Evolutionary conservation across 2,888 invertebrate species (phyloP).

Genomic region (Tenthredo notha): DNA sequence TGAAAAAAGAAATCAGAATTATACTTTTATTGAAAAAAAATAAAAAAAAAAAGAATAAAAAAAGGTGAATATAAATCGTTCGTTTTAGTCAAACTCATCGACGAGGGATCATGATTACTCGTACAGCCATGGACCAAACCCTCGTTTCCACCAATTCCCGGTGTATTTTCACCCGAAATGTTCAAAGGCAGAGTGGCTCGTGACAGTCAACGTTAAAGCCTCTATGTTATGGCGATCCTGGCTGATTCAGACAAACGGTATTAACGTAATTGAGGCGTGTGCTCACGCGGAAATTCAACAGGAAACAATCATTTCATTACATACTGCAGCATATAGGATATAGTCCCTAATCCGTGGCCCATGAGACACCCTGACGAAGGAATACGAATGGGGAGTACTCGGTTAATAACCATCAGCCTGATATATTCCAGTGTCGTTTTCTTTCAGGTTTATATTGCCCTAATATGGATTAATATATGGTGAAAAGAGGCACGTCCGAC

Average conservation of each 20-base stretch:
- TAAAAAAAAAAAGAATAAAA: not conserved
- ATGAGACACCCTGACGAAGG: constrained; percentile 9
- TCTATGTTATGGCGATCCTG: not conserved
- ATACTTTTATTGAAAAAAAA: not conserved
- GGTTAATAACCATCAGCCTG: constrained; percentile 27
- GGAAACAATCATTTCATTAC: constrained; percentile 50
- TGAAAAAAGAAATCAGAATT: not conserved
- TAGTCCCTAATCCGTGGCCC: constrained; percentile 19
- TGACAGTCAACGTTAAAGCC: constrained; percentile 29
- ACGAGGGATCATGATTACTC: not conserved
- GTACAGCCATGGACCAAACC: not conserved
- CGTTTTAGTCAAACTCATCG: not conserved
- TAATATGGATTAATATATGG: not conserved
- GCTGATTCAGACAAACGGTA: constrained; percentile 35
- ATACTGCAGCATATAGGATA: not conserved
- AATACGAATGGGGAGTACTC: not conserved
- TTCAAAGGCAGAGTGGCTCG: constrained; percentile 18
- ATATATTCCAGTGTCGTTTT: not conserved
- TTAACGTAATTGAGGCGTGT: constrained; percentile 43
- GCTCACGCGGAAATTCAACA: constrained; percentile 27
- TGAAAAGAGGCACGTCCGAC: constrained; percentile 15
- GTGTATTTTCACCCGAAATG: not conserved
- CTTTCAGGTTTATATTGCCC: not conserved
- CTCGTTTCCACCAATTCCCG: constrained; percentile 37
- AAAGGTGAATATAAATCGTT: not conserved